phyloP scores from a whole-genome alignment of 2,797 vertebrate species.

The Odontamblyopus rebecca region DNA sequence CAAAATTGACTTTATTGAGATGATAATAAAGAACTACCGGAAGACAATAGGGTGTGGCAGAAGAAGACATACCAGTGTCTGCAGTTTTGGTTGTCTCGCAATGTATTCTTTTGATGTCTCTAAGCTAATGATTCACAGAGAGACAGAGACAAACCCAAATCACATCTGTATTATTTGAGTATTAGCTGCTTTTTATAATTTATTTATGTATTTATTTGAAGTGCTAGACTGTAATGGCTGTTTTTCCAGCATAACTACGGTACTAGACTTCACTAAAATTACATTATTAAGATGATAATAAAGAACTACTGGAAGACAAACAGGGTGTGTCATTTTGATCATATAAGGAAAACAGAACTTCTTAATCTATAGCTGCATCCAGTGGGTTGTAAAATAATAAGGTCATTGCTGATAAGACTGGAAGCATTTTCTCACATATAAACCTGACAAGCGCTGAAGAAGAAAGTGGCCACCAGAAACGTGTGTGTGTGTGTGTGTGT shows the following conservation, averaged over 20 bases:
- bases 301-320: neutral
- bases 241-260: neutral
- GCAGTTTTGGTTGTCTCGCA: neutral
- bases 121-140: neutral
- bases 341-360: neutral
- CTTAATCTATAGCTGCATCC: neutral
- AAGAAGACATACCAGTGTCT: neutral
- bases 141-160: neutral
- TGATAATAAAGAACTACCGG: too few species aligned
- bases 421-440: constrained; percentile 14
- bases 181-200: neutral
- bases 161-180: neutral
- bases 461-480: constrained; percentile 35
- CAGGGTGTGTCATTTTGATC: neutral
- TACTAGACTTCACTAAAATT: too few species aligned
- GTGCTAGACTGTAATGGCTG: neutral
- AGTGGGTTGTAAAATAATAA: constrained; percentile 23
- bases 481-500: constrained; percentile 22
- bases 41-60: neutral
- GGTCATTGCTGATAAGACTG: constrained; percentile 38
- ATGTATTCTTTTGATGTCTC: constrained; percentile 1
- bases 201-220: too few species aligned
- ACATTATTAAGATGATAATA: too few species aligned
- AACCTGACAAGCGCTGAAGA: constrained; percentile 20
- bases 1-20: too few species aligned